Evolutionary conservation across 2,888 invertebrate genomes (phyloP), one percentile per base, ranked within the genome.

Genomic region (Caenorhabditis sp.): DNA sequence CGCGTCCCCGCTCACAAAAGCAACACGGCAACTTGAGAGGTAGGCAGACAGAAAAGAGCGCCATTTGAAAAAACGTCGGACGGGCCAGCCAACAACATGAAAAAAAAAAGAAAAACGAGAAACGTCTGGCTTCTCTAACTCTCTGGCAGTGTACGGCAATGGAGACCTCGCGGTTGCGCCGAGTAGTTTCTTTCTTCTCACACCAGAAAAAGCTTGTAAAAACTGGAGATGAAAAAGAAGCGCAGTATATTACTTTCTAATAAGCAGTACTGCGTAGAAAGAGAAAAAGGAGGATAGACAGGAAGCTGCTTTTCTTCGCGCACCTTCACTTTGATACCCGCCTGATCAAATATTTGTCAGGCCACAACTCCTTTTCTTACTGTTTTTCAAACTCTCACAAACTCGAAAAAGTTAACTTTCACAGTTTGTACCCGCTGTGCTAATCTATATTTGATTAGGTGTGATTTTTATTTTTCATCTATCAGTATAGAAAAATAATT

Each of bases 181-280:
- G 76, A 67, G 60, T 35, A 44, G 64, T 60, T 28, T 56, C 37
- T 58, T 40, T 50, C 65, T 40, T 51, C 28, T 26, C 35, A 55
- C 53, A 44, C 22, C 15, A 22, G 55, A 60, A 53, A 61, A 70
- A 70, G 70, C 70, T 50, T 40, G 13, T 60, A 24, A 51, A 58
- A 20, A 28, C 18, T 6, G 64, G 76, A 76, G 76, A 76, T 55
- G 76, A 68, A 76, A 76, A 68, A 76, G 67, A 67, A 44, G 47
- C 67, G 24, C 76, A 47, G 53, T 53, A 40, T 53, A 40, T 58
- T 67, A 35, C 40, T 37, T 67, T 61, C 47, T 67, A 51, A 76
- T 76, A 65, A 67, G 67, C 76, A 65, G 76, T 76, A 67, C 37
- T 40, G 6, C 28, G 67, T 51, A 60, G 64, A 56, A 58, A 56